Conservation (phyloP, 1,140 invertebrate genomes). For the Pseudomyrmex dendroicus region DNA sequence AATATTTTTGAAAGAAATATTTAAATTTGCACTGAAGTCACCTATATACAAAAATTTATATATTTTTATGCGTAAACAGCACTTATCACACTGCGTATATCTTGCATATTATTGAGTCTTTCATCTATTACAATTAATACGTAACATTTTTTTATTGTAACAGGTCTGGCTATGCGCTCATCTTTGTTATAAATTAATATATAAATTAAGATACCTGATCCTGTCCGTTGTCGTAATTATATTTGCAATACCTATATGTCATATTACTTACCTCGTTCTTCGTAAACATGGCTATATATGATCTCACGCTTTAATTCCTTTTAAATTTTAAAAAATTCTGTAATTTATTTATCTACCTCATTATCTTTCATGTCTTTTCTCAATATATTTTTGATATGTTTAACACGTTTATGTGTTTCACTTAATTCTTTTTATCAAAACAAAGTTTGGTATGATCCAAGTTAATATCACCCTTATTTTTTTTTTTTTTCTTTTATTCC, state of each 20-base stretch:
- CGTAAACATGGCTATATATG: constrained; percentile 80
- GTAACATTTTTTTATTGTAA: constrained; percentile 77
- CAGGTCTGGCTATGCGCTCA: constrained; percentile 82
- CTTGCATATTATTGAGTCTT: constrained; percentile 34
- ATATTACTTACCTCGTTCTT: constrained; percentile 73
- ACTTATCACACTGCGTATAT: constrained; percentile 47
- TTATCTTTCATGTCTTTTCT: constrained; percentile 12
- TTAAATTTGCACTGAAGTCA: constrained; percentile 34
- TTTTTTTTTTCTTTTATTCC: constrained; percentile 66
- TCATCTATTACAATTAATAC: constrained; percentile 72
- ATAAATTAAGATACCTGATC: constrained; percentile 82
- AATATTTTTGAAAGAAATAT: constrained; percentile 7
- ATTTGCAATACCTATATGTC: constrained; percentile 72
- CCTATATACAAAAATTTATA: constrained; percentile 19
- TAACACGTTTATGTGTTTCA: constrained; percentile 20
- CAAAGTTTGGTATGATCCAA: constrained; percentile 29
- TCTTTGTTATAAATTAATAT: constrained; percentile 70
- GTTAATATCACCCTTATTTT: constrained; percentile 49
- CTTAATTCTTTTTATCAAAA: constrained; percentile 33
- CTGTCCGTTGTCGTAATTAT: constrained; percentile 75
- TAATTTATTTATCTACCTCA: constrained; percentile 25
- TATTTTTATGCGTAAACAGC: constrained; percentile 26
- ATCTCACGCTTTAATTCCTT: constrained; percentile 77
- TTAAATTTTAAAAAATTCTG: constrained; percentile 54
- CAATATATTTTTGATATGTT: constrained; percentile 11